Conservation (phyloP, 2,797 vertebrate genomes). For the Mormyrops boulengeri region DNA sequence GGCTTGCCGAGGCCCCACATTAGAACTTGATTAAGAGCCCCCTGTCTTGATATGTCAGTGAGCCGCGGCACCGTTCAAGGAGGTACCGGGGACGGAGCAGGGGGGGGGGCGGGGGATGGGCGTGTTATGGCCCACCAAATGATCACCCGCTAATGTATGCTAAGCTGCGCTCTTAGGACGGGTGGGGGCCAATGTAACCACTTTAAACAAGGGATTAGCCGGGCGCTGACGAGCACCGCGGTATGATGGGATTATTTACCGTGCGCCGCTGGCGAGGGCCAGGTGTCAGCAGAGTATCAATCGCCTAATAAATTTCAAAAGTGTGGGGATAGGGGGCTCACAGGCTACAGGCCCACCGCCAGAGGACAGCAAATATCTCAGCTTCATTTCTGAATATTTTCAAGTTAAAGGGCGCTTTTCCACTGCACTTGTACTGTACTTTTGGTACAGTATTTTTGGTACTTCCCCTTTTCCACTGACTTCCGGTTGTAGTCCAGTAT, state of each 20-base stretch:
- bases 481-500: background rate
- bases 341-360: constrained; percentile 36
- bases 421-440: background rate
- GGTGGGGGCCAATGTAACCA: constrained; percentile 71
- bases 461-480: background rate
- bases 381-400: constrained; percentile 53
- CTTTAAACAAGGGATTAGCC: constrained; percentile 77
- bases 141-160: constrained; percentile 66
- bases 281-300: constrained; percentile 77
- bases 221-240: constrained; percentile 63
- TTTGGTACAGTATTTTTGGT: background rate
- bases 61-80: constrained; percentile 23
- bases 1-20: background rate
- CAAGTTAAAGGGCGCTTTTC: constrained; percentile 20
- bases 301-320: constrained; percentile 71
- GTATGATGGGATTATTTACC: constrained; percentile 75
- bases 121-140: constrained; percentile 41
- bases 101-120: constrained; percentile 48
- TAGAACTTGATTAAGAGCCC: background rate
- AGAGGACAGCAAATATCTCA: constrained; percentile 52
- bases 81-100: constrained; percentile 43
- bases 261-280: constrained; percentile 61
- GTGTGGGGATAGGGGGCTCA: constrained; percentile 33
- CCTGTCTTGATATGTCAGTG: background rate
- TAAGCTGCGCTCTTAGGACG: constrained; percentile 67